Base-by-base conservation (phyloP, 2,113 vertebrate genomes). In the Psittacula cyanocephala region DNA sequence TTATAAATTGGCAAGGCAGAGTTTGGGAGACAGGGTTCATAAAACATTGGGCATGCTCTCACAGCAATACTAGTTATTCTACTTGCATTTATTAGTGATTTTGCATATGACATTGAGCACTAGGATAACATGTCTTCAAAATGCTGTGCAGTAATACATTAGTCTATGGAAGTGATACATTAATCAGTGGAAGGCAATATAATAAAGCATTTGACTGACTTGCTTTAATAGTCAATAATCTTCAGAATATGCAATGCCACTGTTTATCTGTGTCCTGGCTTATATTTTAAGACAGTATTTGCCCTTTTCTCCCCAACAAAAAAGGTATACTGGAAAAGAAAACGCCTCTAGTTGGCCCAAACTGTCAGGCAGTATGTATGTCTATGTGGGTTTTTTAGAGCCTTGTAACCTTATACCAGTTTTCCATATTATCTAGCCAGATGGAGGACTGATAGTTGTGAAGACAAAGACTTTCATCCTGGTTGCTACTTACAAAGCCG, bases 381-480 rank as follows among this genome's bases (percentile, higher is more conserved):
- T 22, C 9, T 44, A 3, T 29, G 15, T 39, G 6, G 29, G 33
- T 10, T 37, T 49, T 88, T 81, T 20, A 46, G 13, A 67, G 44
- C n/a, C n/a, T 23, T 37, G 29, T 72, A 74, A 59, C 37, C 19
- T 77, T 67, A 49, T 10, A 55, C 17, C 18, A 37, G 1, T 91
- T 96, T 86, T 80, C 10, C 88, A 16, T 53, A 62, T 88, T 79
- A 35, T 43, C 59, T 81, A 98, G 98, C 95, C 94, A 43, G 96
- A 97, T 4, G 92, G 87, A n/a, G 98, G 98, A 20, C 76, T 98
- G 81, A 59, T 98, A 19, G 55, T 97, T 55, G 98, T 97, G 64
- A 98, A 97, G 88, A 98, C 98, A 13, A 71, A 76, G 6, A 31
- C 83, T 35, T 97, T 97, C 79, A 94, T 98, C 63, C 69, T 99